These are phyloP conservation scores for Catalaphyllia jardinei DNA, from an alignment of 64 coral and sea anemone species.

Conservation along the genomic window DNA sequence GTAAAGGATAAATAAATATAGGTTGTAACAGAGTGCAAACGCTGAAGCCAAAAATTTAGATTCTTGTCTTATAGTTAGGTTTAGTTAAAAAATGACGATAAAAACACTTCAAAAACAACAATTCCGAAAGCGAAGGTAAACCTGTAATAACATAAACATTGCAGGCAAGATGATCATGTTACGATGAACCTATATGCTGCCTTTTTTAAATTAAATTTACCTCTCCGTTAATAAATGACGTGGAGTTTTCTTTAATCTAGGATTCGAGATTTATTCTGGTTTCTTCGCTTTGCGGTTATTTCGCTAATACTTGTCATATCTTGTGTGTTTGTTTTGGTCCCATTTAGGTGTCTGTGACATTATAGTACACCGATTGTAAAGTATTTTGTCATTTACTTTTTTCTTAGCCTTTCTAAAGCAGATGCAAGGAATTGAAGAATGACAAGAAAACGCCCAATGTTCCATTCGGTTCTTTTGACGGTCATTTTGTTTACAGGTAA, in stretches of 20 bases:
- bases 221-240: neutral
- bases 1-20: neutral
- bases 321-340: neutral
- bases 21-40: neutral
- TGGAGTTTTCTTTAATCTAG: neutral
- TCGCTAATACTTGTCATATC: neutral
- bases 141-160: neutral
- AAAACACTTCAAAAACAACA: neutral
- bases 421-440: constrained; percentile 28
- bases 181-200: neutral
- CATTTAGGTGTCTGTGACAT: neutral
- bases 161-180: neutral
- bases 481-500: constrained; percentile 26
- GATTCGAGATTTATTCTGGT: neutral
- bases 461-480: constrained; percentile 1
- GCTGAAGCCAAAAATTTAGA: neutral
- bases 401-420: neutral
- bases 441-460: constrained; percentile 5
- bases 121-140: neutral
- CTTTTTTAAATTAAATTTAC: neutral
- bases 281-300: neutral
- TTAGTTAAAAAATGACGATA: neutral
- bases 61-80: neutral
- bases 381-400: neutral
- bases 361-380: neutral